Percentiles rank a stretch among this genome's conserved stretches.
Conservation (phyloP, 1,140 invertebrate species). For the Achroia grisella region DNA sequence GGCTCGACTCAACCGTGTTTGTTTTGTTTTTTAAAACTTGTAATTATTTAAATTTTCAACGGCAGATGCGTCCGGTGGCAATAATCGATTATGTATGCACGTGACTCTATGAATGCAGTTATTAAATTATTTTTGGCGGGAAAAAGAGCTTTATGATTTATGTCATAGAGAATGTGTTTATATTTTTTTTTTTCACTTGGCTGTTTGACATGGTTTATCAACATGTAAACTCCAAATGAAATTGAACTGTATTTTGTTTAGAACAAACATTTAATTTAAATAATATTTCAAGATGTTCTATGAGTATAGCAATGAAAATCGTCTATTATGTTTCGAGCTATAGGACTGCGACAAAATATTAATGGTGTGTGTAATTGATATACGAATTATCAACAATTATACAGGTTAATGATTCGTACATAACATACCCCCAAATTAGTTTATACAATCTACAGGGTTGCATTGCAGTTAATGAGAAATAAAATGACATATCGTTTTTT, state of each 20-base stretch:
- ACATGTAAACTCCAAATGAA: no score
- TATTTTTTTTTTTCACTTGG: no score
- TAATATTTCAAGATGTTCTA: no score
- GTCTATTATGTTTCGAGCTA: not conserved
- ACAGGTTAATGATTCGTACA: slow-evolving; percentile 28
- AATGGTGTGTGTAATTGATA: slow-evolving; percentile 49
- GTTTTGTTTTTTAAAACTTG: slow-evolving; percentile 50
- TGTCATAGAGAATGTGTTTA: not conserved
- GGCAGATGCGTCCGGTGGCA: slow-evolving; percentile 57
- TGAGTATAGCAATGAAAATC: no score
- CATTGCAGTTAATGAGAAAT: no score
- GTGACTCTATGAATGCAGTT: slow-evolving; percentile 8
- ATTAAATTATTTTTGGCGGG: not conserved
- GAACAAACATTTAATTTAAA: no score
- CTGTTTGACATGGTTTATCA: no score
- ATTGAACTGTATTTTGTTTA: no score
- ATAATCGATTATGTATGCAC: slow-evolving; percentile 56
- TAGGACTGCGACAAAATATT: slow-evolving; percentile 29
- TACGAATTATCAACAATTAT: slow-evolving; percentile 28
- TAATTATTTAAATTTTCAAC: slow-evolving; percentile 69
- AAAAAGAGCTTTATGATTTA: not conserved
- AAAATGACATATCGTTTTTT: no score
- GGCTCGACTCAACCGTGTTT: slow-evolving; percentile 52
- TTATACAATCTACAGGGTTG: no score
- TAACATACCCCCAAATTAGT: no score